Evolutionary conservation across 2,888 invertebrate species (phyloP), one percentile per base, ranked within the genome.

Genomic region (Parasteatoda lunata): DNA sequence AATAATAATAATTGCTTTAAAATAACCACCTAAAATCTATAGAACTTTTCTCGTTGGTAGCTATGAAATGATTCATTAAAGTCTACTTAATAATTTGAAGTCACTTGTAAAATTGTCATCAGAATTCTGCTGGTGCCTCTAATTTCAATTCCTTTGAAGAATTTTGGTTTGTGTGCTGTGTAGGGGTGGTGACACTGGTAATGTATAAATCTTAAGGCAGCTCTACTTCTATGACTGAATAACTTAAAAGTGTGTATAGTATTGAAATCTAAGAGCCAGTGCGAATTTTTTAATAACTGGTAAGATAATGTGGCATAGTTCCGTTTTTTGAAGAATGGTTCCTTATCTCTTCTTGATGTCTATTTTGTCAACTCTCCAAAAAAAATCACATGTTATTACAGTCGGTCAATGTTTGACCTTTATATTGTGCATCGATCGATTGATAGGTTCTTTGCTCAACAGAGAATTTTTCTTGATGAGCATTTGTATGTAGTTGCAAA

Each of bases 101-200:
- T 30, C 30, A 30, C 30, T 30, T 30, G 30, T 30, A 30, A 30
- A 30, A 30, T 30, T 1, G 30, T 30, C 30, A 30, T 30, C n/a
- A n/a, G n/a, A n/a, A n/a, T n/a, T n/a, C 30, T 30, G 30, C 70
- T 76, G 75, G 84, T 76, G 79, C 79, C 84, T 79, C 84, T 84
- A 72, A 51, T 52, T 51, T 73, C 30, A 30, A 30, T 30, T 30
- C 30, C 30, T 66, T 59, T 45, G 51, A 51, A 52, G 51, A 15
- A 48, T 4, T 13, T 75, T 81, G 30, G 75, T 70, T 59, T 69
- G 70, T 75, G 72, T 87, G 81, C 86, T 87, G 45, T 73, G 81
- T 77, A 81, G 86, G 86, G 86, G 86, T 87, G 86, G 86, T 82
- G 86, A 73, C 86, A 87, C 86, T 87, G 86, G 86, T 87, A 69